Evolutionary conservation across 2,113 vertebrate genomes (phyloP).

Genomic region (Peromyscus maniculatus): DNA sequence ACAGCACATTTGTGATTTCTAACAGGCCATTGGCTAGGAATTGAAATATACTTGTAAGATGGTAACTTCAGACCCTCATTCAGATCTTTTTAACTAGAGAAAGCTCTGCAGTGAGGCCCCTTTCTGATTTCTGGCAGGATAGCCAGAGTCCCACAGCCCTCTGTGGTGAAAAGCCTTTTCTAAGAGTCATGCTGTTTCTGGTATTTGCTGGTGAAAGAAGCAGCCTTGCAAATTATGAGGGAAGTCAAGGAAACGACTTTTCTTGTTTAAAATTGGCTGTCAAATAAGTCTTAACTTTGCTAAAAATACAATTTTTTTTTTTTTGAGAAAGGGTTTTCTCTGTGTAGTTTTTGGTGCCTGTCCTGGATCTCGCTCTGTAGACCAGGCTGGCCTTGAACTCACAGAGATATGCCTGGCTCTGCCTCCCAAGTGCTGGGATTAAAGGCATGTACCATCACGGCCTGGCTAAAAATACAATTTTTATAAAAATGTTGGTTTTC

Average conservation of each 20-base stretch:
- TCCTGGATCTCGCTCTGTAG: no score
- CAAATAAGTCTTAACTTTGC: conserved; percentile 4
- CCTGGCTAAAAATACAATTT: conserved; percentile 25
- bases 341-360: no score
- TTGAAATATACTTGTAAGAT: conserved; percentile 33
- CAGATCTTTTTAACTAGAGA: conserved; percentile 27
- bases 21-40: not conserved
- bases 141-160: not conserved
- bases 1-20: conserved; percentile 16
- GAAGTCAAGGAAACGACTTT: not conserved
- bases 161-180: not conserved
- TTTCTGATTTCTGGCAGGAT: conserved; percentile 21
- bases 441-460: no score
- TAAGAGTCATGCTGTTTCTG: conserved; percentile 22
- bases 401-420: no score
- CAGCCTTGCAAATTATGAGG: not conserved
- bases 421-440: no score
- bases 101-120: not conserved
- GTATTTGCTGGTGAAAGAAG: conserved; percentile 35
- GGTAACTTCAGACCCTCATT: conserved; percentile 19
- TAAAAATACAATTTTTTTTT: conserved; percentile 35
- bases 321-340: no score
- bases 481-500: conserved; percentile 29
- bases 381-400: no score
- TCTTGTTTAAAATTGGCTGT: conserved; percentile 42